These are phyloP conservation scores for Dromas ardeola DNA, from an alignment of 2,113 vertebrate species.

Conservation along the genomic window DNA sequence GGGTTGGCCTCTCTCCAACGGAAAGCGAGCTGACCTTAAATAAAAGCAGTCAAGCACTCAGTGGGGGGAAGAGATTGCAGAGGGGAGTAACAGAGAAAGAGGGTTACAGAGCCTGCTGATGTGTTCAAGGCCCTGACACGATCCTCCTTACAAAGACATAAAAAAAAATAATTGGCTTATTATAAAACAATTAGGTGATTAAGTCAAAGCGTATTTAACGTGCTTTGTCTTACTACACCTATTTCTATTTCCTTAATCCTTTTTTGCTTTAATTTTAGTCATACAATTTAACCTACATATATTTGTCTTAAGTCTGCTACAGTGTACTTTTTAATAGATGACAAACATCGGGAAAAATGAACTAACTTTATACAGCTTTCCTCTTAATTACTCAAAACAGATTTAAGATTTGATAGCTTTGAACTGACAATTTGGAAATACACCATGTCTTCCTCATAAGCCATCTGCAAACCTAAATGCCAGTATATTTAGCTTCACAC, in stretches of 20 bases:
- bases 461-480: not conserved
- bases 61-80: not conserved
- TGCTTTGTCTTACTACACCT: not conserved
- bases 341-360: not conserved
- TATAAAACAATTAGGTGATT: not conserved
- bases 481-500: not conserved
- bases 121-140: not conserved
- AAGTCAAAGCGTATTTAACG: not conserved
- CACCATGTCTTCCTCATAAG: not conserved
- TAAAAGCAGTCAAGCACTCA: not conserved
- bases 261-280: not conserved
- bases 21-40: not conserved
- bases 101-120: not conserved
- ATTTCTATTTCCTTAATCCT: not conserved
- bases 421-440: not conserved
- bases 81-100: not conserved
- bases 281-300: not conserved
- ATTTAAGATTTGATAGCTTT: not conserved
- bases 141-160: not conserved
- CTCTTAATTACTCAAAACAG: not conserved
- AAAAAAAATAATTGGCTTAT: not conserved
- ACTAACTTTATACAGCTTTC: not conserved
- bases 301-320: not conserved
- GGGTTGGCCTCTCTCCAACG: rapidly evolving
- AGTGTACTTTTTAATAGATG: not conserved